Evolutionary conservation across 2,797 vertebrate species (phyloP), one percentile per base, ranked within the genome.

Genomic region (Cuniculus paca): DNA sequence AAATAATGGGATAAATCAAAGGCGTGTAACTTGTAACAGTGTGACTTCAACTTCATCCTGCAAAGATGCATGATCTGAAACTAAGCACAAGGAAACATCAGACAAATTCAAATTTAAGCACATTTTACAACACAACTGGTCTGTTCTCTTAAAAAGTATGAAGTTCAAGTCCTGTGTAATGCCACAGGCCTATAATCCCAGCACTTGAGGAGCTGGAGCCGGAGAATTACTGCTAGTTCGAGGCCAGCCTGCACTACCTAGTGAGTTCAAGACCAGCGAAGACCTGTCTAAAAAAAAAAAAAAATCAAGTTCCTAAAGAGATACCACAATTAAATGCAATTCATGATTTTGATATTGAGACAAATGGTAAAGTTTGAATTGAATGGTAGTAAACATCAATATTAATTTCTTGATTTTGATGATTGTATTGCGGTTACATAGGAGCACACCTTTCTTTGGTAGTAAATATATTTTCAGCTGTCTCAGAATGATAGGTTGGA

Each of bases 1-100:
- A 90, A 90, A 95, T 63, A 39, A 75, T 22, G 22, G 19, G 20
- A 56, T 87, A 82, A 82, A 68, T 79, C 60, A 86, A 96, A 90
- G 88, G 58, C 68, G n/a, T 12, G 39, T 77, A 74, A 86, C 70
- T 74, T 61, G 28, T 61, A 56, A 94, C 31, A 96, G 82, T 10
- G 31, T 52, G 93, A 70, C 70, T 92, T 79, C 58, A 54, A 6
- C 63, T 36, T 94, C 58, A 88, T 70, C 36, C 68, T 42, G 88
- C 87, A 72, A 84, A 75, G 45, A 84, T 16, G n/a, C 84, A 63
- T 70, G 36, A 58, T 48, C 85, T 90, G 58, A 93, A 80, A 58
- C 58, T 61, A 79, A 89, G 19, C 50, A 82, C 6, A 45, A 93
- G 7, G 68, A 95, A 79, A 91, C 16, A 68, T 36, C 50, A 72